Evolutionary conservation across 2,113 vertebrate genomes (phyloP).

Genomic region (Hepsetus odoe): DNA sequence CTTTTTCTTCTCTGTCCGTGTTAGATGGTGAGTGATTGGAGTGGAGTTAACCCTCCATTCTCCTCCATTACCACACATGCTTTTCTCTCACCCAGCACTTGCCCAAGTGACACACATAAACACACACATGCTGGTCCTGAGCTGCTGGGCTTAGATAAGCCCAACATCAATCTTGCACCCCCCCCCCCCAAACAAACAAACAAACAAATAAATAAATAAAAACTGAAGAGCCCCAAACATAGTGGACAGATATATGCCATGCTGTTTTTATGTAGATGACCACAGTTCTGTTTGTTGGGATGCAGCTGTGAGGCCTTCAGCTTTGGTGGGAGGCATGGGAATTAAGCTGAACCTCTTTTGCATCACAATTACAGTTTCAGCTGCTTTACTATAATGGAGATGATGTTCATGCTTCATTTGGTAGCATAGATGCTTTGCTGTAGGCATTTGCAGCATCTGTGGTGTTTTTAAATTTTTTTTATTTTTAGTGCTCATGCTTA

Average conservation of each 20-base stretch:
- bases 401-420: not conserved
- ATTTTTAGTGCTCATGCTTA: not conserved
- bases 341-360: not conserved
- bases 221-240: slow-evolving; percentile 65
- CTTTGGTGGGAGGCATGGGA: not conserved
- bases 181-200: too few species aligned
- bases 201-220: too few species aligned
- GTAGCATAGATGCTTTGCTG: too few species aligned
- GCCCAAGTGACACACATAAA: slow-evolving; percentile 36
- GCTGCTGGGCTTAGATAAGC: slow-evolving; percentile 72
- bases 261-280: slow-evolving; percentile 24
- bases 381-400: not conserved
- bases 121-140: slow-evolving; percentile 40
- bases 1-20: slow-evolving; percentile 55
- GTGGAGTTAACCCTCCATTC: slow-evolving; percentile 70
- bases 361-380: slow-evolving; percentile 12
- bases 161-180: slow-evolving; percentile 66
- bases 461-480: not conserved
- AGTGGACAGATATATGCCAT: slow-evolving; percentile 55
- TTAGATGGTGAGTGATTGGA: slow-evolving; percentile 64
- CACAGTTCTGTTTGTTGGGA: slow-evolving; percentile 16
- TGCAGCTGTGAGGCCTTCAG: not conserved
- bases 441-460: too few species aligned
- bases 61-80: slow-evolving; percentile 62
- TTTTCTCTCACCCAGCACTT: not conserved